Percentiles rank a stretch among this genome's conserved stretches.
Evolutionary conservation across 1,140 invertebrate genomes (phyloP).

Genomic region (Listronotus oregonensis): DNA sequence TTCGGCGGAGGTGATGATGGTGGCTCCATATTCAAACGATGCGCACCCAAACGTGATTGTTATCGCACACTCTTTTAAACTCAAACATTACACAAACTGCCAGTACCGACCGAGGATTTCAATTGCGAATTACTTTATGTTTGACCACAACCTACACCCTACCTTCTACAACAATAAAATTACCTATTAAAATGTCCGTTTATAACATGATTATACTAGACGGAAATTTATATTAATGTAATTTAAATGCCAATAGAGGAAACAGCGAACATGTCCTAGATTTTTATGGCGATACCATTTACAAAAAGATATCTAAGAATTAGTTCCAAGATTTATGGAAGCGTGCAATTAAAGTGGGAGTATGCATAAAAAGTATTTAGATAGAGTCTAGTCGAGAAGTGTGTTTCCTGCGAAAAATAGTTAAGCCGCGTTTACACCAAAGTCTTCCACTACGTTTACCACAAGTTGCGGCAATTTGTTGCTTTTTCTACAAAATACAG

Average conservation of each 20-base stretch:
- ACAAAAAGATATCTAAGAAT: background rate
- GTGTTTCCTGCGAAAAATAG: no score
- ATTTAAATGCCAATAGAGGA: constrained; percentile 33
- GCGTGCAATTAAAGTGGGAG: background rate
- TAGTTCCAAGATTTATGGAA: background rate
- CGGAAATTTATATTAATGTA: constrained; percentile 33
- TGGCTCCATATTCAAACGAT: no score
- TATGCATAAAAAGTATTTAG: background rate
- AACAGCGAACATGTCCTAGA: constrained; percentile 24
- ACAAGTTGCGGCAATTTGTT: no score
- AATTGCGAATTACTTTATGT: constrained; percentile 8
- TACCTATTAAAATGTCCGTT: constrained; percentile 34
- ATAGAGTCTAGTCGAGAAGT: no score
- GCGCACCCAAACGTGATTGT: background rate
- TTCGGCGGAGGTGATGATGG: constrained; percentile 12
- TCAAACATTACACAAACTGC: constrained; percentile 11
- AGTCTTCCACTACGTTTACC: no score
- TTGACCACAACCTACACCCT: constrained; percentile 29
- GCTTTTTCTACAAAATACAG: no score
- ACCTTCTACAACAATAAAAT: constrained; percentile 33
- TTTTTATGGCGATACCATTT: constrained; percentile 8
- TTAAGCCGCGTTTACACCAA: no score
- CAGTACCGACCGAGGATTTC: constrained; percentile 11
- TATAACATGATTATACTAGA: constrained; percentile 32
- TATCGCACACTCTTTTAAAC: constrained; percentile 4